Base-by-base conservation (phyloP, 1,140 invertebrate genomes). In the Papilio machaon region DNA sequence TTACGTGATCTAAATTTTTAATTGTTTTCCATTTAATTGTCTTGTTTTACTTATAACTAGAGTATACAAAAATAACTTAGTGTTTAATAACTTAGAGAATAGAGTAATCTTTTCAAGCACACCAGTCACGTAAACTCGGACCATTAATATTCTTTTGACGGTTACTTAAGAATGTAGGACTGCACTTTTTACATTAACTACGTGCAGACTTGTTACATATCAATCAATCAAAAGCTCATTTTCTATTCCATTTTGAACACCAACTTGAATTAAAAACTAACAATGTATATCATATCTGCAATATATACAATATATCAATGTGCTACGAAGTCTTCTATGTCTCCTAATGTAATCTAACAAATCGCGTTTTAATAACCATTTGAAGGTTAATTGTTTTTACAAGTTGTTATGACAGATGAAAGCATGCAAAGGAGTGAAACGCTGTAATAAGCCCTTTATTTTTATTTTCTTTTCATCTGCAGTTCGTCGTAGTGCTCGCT, bases 401-500 rank as follows among this genome's bases (percentile, higher is more conserved):
- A 52, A 52, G 49, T 15, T 52, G 49, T 43, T 43, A 6, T 2
- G 7, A 43, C 38, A 7, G 38, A 43, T 43, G 4, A 43, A 7
- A 52, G 15, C 5, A 52, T 13, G 2, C 49, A 52, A 52, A 17
- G 49, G 17, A 0, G 13, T 17, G 5, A 52, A 52, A 17, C 15
- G 0, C 17, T 52, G 15, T 23, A 60, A 23, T 19, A 60, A 19
- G 10, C 13, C 11, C 15, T 38, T 35, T 15, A 35, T 70, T 70
- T 38, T 7, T 70, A 15, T 70, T 8, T 35, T 35, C 73, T 82
- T 80, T 83, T 81, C 46, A 76, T 86, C 82, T 13, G 7, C 83
- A 92, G 91, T 91, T 91, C 78, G 85, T 91, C 80, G 87, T 92
- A 89, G 86, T 92, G 76, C 86, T 90, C 60, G 85, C 84, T 73